Conservation (phyloP, 2,113 vertebrate species). For the Ptilonorhynchus violaceus region DNA sequence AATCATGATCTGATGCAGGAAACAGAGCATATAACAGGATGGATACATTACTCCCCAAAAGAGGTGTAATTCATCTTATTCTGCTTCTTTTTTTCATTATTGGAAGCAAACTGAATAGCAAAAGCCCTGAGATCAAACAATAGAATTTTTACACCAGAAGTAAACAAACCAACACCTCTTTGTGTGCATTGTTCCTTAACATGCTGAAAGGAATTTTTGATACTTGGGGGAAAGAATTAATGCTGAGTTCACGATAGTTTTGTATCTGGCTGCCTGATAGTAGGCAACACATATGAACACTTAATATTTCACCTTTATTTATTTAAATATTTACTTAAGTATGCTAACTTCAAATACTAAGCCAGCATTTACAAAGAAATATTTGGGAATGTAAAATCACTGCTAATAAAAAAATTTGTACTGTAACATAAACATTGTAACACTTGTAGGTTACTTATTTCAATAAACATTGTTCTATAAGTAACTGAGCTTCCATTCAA, state of each 20-base stretch:
- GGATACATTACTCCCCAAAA: background rate
- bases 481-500: background rate
- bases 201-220: background rate
- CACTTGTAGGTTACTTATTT: background rate
- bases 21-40: background rate
- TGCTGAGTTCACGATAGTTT: background rate
- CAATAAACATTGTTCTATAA: background rate
- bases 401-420: background rate
- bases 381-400: background rate
- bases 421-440: background rate
- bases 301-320: background rate
- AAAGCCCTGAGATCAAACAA: background rate
- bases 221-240: background rate
- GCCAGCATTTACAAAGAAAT: background rate
- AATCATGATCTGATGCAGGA: background rate
- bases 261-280: background rate
- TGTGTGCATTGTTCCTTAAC: background rate
- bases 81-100: background rate
- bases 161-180: background rate
- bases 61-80: background rate
- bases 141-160: background rate
- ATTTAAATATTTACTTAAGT: background rate
- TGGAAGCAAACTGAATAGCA: background rate
- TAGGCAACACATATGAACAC: background rate
- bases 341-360: background rate